Base-by-base conservation (phyloP, 30 jellyfish, hydroid and myxozoan genomes). In the Catostylus mosaicus region DNA sequence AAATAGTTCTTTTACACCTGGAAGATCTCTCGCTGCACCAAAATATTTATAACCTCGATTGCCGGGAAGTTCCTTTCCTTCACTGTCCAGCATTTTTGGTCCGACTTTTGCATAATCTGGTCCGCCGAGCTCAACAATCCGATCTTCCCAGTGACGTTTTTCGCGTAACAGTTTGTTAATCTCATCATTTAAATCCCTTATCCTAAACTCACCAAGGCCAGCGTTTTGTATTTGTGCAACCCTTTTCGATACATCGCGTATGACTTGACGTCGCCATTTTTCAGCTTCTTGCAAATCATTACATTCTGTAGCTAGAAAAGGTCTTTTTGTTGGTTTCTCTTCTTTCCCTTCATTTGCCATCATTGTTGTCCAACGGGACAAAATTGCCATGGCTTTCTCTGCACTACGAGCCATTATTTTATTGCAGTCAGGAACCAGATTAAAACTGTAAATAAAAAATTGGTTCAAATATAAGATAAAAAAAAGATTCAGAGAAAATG, bases 221-320 rank as follows among this genome's bases (percentile, higher is more conserved):
- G 99, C 99, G 50, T 95, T 95, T 68, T 95, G 99, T 50, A 95
- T 89, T 57, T 95, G 99, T 14, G 98, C 95, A 37, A 95, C 99
- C 38, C 95, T 90, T 74, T 89, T 89, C 14, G 97, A 75, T 30
- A 95, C 80, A 47, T 95, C 99, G 26, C 96, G 64, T 37, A 95
- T 84, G 8, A 89, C 97, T 66, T 95, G 98, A 10, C 90, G 97
- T 52, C 99, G 67, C 97, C 97, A 95, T 90, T 80, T 95, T 33
- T 95, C 99, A 1, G 96, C 96, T 62, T 68, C 97, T 30, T 73
- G 92, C 27, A 95, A 67, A 77, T 85, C 80, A 48, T 89, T 64
- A 57, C 99, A 95, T 74, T 93, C 98, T 5, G 98, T 93, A 9
- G 98, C 98, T 3, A 93, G 90, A 51, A 69, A 93, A 1, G 98